These are phyloP conservation scores for Spinus pinus DNA, from an alignment of 2,797 vertebrate species.

Conservation along the genomic window DNA sequence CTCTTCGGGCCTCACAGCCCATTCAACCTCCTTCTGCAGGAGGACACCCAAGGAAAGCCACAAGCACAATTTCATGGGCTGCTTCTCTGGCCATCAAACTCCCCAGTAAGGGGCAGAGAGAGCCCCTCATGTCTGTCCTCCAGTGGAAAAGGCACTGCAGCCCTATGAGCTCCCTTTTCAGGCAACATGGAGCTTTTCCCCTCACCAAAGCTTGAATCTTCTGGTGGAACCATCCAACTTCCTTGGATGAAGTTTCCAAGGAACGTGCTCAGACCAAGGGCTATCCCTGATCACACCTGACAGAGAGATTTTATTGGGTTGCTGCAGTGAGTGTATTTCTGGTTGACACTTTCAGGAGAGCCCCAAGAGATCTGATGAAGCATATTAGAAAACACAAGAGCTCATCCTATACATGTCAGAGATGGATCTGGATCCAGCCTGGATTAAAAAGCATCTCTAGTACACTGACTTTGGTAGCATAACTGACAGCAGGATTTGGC, in stretches of 20 bases:
- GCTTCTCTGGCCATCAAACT: not conserved
- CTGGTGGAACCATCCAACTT: not conserved
- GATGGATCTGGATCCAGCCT: not conserved
- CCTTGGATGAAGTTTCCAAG: not conserved
- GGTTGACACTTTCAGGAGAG: not conserved
- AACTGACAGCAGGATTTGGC: constrained; percentile 42
- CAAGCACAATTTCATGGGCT: not conserved
- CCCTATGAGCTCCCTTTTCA: fast-evolving
- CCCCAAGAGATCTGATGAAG: not conserved
- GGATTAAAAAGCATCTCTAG: constrained; percentile 3
- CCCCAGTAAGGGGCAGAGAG: not conserved
- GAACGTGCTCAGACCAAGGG: fast-evolving
- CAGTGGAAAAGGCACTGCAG: not conserved
- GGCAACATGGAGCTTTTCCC: not conserved
- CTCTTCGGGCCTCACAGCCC: not conserved
- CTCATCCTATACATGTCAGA: not conserved
- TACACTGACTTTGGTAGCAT: not conserved
- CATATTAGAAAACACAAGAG: not conserved
- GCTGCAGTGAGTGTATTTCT: not conserved
- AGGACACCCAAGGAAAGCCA: not conserved
- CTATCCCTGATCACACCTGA: not conserved
- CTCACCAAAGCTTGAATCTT: not conserved
- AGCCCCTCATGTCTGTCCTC: not conserved
- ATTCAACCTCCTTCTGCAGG: not conserved
- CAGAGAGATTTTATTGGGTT: not conserved